A percentile compares a stretch with the other conserved stretches of the same genome.
Evolutionary conservation across 2,888 invertebrate genomes (phyloP).

Genomic region (Rhingia campestris): DNA sequence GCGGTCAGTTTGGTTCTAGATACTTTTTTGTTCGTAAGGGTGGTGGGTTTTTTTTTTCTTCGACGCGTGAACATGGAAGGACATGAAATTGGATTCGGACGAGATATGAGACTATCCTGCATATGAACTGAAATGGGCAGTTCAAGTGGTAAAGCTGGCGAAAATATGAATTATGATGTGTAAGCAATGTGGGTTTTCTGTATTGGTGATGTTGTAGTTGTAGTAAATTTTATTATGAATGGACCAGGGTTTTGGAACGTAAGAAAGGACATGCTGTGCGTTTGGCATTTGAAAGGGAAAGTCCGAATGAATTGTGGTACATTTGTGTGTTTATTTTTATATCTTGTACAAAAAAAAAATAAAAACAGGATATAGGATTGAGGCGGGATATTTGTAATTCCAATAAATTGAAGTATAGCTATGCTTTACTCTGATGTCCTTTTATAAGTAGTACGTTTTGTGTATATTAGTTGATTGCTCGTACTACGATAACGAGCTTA

Average conservation of each 20-base stretch:
- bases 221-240: conserved; percentile 35
- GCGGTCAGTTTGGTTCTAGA: conserved; percentile 44
- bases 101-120: conserved; percentile 36
- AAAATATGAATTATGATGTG: conserved; percentile 25
- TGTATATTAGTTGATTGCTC: too few species aligned
- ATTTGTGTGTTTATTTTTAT: too few species aligned
- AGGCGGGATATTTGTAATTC: too few species aligned
- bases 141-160: background rate
- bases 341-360: too few species aligned
- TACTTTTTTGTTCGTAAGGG: conserved; percentile 15
- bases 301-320: too few species aligned
- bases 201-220: conserved; percentile 30
- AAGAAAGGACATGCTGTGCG: too few species aligned
- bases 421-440: too few species aligned
- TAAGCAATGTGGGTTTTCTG: conserved; percentile 32
- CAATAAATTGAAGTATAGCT: too few species aligned
- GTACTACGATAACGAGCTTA: too few species aligned
- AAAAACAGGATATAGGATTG: too few species aligned
- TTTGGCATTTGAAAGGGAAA: too few species aligned
- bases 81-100: conserved; percentile 56
- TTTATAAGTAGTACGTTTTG: too few species aligned
- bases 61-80: conserved; percentile 42
- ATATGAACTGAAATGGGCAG: background rate
- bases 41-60: background rate
- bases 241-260: conserved; percentile 17